Base-by-base conservation (phyloP, 2,113 vertebrate genomes). In the Pteronura brasiliensis region DNA sequence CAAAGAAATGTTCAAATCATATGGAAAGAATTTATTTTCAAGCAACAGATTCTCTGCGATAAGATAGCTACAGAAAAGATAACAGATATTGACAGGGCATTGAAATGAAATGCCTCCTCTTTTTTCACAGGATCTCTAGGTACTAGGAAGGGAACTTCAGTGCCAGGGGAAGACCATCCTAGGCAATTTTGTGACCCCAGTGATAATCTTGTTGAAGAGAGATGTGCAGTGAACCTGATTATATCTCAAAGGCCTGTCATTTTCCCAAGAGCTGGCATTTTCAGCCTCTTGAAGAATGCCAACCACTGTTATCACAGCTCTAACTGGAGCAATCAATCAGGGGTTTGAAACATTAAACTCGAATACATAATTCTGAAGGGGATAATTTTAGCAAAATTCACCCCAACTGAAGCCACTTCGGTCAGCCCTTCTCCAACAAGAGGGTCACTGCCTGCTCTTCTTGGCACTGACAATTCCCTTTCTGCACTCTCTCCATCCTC, bases 301-400 rank as follows among this genome's bases (percentile, higher is more conserved):
- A 52, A 91, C 69, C 59, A 15, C 86, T 39, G 49, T 96, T 95
- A 88, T 95, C 96, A 96, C 47, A 91, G 87, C 92, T 96, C 90
- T 79, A 63, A 72, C 90, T 59, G 59, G 71, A 84, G 82, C 95
- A 29, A 88, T 95, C 97, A 80, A 55, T 96, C 13, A 10, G 15
- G 7, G 65, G 69, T 49, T 88, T 14, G 57, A 97, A 91, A 88
- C 12, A 23, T 95, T 85, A 18, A 79, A 44, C 74, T 84, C 36
- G 25, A 87, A 88, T 4, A n/a, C 84, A 59, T 79, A 11, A 55
- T 97, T 97, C 94, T 79, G 84, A 91, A 92, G 52, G 87, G 74
- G 93, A 44, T 97, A 88, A 92, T 98, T 97, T 91, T 82, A 95
- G 84, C 92, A 94, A 95, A 76, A 92, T 97, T 93, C 72, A 91